Base-by-base conservation (phyloP, 2,113 vertebrate genomes). In the Tichodroma muraria region DNA sequence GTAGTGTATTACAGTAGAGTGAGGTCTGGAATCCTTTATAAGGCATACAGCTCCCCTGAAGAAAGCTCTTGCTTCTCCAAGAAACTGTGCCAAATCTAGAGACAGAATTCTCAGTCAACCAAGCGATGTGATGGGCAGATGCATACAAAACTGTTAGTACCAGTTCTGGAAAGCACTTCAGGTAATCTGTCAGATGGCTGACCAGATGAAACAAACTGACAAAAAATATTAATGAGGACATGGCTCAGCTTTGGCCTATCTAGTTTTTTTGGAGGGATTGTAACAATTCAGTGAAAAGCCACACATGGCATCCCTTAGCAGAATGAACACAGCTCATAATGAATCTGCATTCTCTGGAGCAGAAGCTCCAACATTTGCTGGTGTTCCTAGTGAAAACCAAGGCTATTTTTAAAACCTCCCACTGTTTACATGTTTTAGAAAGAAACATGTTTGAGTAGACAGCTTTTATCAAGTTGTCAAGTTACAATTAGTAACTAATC, bases 161-260 rank as follows among this genome's bases (percentile, higher is more conserved):
- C 38, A 35, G 27, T 14, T 84, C 10, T 71, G 65, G 24, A 56
- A 71, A 45, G 33, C 56, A 16, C 37, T 85, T 53, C 56, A 56
- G 56, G 15, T 91, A 38, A 54, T 33, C 47, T 42, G 4, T 13
- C 28, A 80, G 64, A 63, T 17, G 25, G 11, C 20, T 73, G 37
- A 66, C 72, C 80, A 73, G 64, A 50, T 13, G 7, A 85, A 92
- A 80, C 78, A 52, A 88, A 54, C 11, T 18, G 31, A 33, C 24
- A 52, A 56, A 45, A 75, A 52, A 13, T 57, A 10, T 23, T 78
- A 66, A 47, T 8, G 8, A 53, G 30, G 10, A 66, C 35, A 57
- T 0, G 0, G 0, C 33, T 49, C 52, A 80, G 30, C 56, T 59
- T 59, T 45, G 37, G 47, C 45, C 31, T 56, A 9, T 10, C 21